phyloP scores from a whole-genome alignment of 2,888 invertebrate species.

The Caenorhabditis uteleia region DNA sequence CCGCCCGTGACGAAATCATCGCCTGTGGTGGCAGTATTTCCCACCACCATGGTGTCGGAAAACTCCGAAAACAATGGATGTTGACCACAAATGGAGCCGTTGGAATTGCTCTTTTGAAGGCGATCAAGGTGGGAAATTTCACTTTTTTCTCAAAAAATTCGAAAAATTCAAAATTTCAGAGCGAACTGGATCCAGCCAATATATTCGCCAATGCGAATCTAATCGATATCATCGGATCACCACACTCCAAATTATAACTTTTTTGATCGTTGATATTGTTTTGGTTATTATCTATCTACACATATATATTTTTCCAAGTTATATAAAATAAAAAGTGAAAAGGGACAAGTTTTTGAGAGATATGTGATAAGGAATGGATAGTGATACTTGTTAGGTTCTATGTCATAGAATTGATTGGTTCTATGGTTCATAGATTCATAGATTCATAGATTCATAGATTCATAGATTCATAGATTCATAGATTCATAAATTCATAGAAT shows the following conservation, averaged over 20 bases:
- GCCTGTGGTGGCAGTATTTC: conserved; percentile 89
- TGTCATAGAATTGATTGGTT: no score
- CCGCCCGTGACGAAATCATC: conserved; percentile 89
- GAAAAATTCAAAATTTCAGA: conserved; percentile 53
- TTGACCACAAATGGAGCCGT: conserved; percentile 82
- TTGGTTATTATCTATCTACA: no score
- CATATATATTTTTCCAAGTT: no score
- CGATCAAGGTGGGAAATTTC: conserved; percentile 77
- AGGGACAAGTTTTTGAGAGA: no score
- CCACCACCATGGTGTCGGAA: conserved; percentile 86
- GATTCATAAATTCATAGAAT: no score
- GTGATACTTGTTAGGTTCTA: no score
- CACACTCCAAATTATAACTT: conserved; percentile 40
- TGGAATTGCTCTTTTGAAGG: conserved; percentile 80
- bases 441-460: no score
- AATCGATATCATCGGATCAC: conserved; percentile 68
- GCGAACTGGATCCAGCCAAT: conserved; percentile 88
- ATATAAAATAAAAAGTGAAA: no score
- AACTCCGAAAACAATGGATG: conserved; percentile 86
- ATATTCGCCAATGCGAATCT: conserved; percentile 90
- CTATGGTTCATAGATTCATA: no score
- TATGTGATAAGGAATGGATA: no score
- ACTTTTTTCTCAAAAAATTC: background rate
- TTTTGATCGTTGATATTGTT: no score
- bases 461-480: no score